Base-by-base conservation (phyloP, 2,113 vertebrate genomes). In the Eubucco bourcierii region DNA sequence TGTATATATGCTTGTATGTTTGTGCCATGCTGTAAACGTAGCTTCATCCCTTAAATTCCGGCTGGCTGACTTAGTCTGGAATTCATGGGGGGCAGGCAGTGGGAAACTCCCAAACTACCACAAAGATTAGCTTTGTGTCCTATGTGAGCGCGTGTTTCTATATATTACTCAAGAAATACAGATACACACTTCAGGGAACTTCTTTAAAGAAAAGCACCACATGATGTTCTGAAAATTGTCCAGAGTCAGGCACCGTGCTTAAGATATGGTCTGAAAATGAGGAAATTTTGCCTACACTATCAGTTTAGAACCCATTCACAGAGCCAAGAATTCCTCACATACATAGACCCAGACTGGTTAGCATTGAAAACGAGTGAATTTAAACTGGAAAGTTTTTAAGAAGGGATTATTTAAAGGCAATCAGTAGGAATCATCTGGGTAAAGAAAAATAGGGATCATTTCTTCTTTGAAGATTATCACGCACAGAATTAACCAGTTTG, bases 241-340 rank as follows among this genome's bases (percentile, higher is more conserved):
- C 31, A 47, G 37, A 41, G 33, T 52, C 16, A 27, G 11, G 44
- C 24, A 29, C 1, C 61, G 5, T 58, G 15, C 34, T 23, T 21
- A 56, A 29, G 8, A 29, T 47, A 60, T 1, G 4, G 6, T 13
- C 61, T 44, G 37, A 90, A 87, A 88, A 72, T 17, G 4, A 75
- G 28, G 28, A 74, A 73, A 59, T 59, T 34, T 34, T 12, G 12
- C 20, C 10, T 83, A 55, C 1, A 3, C 9, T 55, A 17, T 9
- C 12, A 72, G 29, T 15, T n/a, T 65, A 89, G 24, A 15, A 61
- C 9, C 4, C 21, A 34, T 85, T 77, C 39, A 61, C 58, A 68
- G 44, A 64, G 68, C 53, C 0, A 3, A 16, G 10, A 67, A 15
- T 28, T 55, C 10, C 11, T 80, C 15, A 3, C 0, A 0, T 10